Conservation (phyloP, 2,888 invertebrate genomes). For the Holacanthella duospinosa region DNA sequence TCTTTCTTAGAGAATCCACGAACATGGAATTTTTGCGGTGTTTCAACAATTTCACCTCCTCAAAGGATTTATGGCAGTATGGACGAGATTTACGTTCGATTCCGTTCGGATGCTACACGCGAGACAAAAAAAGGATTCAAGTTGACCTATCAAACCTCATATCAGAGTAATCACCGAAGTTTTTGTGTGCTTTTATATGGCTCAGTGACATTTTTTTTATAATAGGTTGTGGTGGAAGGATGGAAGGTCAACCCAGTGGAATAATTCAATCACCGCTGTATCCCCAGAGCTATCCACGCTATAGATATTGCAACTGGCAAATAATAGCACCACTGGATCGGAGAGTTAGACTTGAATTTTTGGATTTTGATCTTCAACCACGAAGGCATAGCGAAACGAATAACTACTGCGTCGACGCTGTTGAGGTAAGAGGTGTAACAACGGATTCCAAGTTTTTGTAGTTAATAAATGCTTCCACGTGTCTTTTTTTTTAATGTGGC, state of each 20-base stretch:
- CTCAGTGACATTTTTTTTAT: too few species aligned
- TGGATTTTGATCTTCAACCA: conserved; percentile 51
- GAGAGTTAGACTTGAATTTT: conserved; percentile 53
- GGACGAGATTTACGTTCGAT: conserved; percentile 49
- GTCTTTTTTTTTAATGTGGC: too few species aligned
- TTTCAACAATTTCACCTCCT: conserved; percentile 18
- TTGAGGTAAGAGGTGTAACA: too few species aligned
- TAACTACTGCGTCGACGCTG: conserved; percentile 19
- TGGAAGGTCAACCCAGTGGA: conserved; percentile 53
- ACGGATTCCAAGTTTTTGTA: neutral
- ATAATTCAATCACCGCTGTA: conserved; percentile 57
- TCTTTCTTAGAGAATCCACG: too few species aligned
- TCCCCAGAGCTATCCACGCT: conserved; percentile 47
- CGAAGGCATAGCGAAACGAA: conserved; percentile 13
- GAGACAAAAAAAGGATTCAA: conserved; percentile 48
- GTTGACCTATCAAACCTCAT: conserved; percentile 51
- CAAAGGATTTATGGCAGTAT: conserved; percentile 44
- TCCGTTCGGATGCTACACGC: conserved; percentile 45
- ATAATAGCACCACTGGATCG: conserved; percentile 56
- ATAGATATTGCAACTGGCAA: conserved; percentile 56
- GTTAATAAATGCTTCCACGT: too few species aligned
- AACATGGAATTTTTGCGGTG: conserved; percentile 40
- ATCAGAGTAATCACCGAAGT: conserved; percentile 43
- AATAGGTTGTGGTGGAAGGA: conserved; percentile 56
- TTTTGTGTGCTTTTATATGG: too few species aligned